phyloP scores from a whole-genome alignment of 2,113 vertebrate species.

The Nesoenas mayeri region DNA sequence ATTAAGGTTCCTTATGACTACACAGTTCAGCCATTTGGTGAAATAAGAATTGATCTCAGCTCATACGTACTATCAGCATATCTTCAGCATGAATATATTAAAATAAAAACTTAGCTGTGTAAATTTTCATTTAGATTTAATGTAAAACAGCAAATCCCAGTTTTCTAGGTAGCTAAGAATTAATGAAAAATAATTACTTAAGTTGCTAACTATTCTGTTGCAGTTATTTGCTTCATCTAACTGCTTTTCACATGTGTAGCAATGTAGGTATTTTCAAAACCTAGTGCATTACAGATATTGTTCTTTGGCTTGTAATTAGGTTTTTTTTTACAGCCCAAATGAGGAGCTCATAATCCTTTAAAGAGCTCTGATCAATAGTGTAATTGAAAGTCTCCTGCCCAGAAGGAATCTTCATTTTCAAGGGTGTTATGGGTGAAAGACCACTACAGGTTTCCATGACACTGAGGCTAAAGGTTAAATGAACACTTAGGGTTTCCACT shows the following conservation, averaged over 20 bases:
- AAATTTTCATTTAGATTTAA: background rate
- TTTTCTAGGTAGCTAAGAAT: background rate
- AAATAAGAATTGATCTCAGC: background rate
- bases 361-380: conserved; percentile 75
- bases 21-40: background rate
- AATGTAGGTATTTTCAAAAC: conserved; percentile 28
- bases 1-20: background rate
- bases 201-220: background rate
- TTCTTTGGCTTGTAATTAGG: conserved; percentile 53
- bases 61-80: background rate
- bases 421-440: conserved; percentile 70
- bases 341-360: conserved; percentile 77
- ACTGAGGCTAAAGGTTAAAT: conserved; percentile 78
- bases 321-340: conserved; percentile 70
- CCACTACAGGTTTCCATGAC: conserved; percentile 73
- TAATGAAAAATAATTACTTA: background rate
- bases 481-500: conserved; percentile 78
- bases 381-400: conserved; percentile 74
- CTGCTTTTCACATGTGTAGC: background rate
- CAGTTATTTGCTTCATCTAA: background rate
- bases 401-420: conserved; percentile 74
- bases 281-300: conserved; percentile 4
- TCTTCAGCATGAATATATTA: background rate
- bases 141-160: accelerated
- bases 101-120: background rate